Evolutionary conservation across 2,113 vertebrate genomes (phyloP), one percentile per base, ranked within the genome.

Genomic region (Anthoscopus minutus): DNA sequence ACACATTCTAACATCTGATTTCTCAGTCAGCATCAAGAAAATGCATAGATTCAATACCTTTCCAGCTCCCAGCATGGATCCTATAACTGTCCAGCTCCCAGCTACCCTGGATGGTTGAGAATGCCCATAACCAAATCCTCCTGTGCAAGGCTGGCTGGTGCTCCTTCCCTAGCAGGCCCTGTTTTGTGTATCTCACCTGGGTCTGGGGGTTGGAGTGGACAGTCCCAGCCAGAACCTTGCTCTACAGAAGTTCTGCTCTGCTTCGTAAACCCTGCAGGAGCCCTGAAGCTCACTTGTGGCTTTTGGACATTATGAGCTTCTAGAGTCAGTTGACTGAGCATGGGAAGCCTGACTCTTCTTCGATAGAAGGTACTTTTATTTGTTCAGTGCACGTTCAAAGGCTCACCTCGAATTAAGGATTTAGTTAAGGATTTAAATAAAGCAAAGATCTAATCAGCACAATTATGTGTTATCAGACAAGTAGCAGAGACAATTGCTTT

Each of bases 1-100:
- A 81, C 61, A 88, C 62, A 77, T 94, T 96, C 96, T 89, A 97
- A 93, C 24, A 44, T 94, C 81, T 95, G 87, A 96, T 69, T 88
- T 93, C 93, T 96, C 27, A 33, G 58, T 89, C 13, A 11, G 54
- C 61, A 70, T 62, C 0, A 19, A 89, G 81, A 93, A 94, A 93
- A 81, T 23, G 18, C 88, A 95, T 35, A 67, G 50, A 91, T 77
- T 45, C 22, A 71, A n/a, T n/a, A n/a, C n/a, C n/a, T n/a, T n/a
- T n/a, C n/a, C n/a, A n/a, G n/a, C n/a, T n/a, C n/a, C n/a, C n/a
- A n/a, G n/a, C n/a, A n/a, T n/a, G n/a, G n/a, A n/a, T n/a, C n/a
- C n/a, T n/a, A n/a, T n/a, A n/a, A n/a, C n/a, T n/a, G n/a, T n/a
- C n/a, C n/a, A n/a, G n/a, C n/a, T n/a, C n/a, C n/a, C n/a, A n/a